Conservation (phyloP, 2,888 invertebrate genomes). For the Mythimna albipuncta region DNA sequence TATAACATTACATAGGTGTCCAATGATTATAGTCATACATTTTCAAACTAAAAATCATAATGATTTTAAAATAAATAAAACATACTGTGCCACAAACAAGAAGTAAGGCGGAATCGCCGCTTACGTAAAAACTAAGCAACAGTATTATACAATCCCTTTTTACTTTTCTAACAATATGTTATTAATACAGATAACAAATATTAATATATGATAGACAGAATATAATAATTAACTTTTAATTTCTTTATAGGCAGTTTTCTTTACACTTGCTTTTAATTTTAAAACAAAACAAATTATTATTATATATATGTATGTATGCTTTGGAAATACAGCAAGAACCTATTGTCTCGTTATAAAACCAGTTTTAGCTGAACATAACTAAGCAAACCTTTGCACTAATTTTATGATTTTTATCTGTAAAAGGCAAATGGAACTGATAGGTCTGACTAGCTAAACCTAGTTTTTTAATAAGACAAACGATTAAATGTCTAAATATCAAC, state of each 20-base stretch:
- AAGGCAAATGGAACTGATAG: background rate
- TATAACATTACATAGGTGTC: constrained; percentile 60
- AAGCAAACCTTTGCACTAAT: background rate
- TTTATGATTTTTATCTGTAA: background rate
- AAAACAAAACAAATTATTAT: background rate
- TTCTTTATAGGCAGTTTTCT: background rate
- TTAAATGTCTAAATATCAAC: constrained; percentile 24
- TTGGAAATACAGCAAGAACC: background rate
- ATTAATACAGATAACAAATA: constrained; percentile 28
- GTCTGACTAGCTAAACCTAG: constrained; percentile 2
- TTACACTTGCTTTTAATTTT: constrained; percentile 2
- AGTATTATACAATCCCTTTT: constrained; percentile 5
- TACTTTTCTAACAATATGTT: constrained; percentile 16
- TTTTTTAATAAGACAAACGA: constrained; percentile 4
- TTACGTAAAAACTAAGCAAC: constrained; percentile 5
- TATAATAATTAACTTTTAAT: background rate
- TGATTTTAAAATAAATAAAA: constrained; percentile 42
- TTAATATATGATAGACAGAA: background rate
- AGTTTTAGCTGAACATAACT: background rate
- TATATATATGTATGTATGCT: background rate
- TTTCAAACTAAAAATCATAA: constrained; percentile 41
- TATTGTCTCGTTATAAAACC: constrained; percentile 1
- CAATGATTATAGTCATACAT: constrained; percentile 55
- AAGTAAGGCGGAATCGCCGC: constrained; percentile 19
- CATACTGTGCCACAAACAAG: constrained; percentile 33